phyloP scores from a whole-genome alignment of 2,888 invertebrate species.

The Melinaea marsaeus region DNA sequence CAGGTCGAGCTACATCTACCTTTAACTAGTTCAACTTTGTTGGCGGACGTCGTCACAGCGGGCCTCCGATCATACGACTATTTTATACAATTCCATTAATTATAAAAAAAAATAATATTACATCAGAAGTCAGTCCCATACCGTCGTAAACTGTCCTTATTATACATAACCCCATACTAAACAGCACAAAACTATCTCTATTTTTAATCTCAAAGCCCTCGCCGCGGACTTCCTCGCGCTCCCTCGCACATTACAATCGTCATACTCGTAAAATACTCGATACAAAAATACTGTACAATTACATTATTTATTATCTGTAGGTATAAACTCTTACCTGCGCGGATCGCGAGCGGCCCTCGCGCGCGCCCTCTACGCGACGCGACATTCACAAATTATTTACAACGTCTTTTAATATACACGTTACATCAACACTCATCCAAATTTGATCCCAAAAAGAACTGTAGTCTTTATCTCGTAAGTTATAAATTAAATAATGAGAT shows the following conservation, averaged over 20 bases:
- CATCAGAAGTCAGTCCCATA: slow-evolving; percentile 72
- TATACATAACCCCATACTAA: slow-evolving; percentile 70
- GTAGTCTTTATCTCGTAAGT: slow-evolving; percentile 77
- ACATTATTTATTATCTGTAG: slow-evolving; percentile 70
- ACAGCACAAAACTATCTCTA: slow-evolving; percentile 68
- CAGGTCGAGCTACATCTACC: slow-evolving; percentile 68
- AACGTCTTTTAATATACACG: slow-evolving; percentile 71
- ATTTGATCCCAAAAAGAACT: slow-evolving; percentile 74
- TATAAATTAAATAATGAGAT: slow-evolving; percentile 78
- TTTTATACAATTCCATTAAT: slow-evolving; percentile 72
- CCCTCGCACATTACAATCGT: slow-evolving; percentile 40
- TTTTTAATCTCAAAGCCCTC: slow-evolving; percentile 66
- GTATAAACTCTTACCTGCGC: slow-evolving; percentile 67
- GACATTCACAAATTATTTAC: slow-evolving; percentile 71
- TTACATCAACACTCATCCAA: slow-evolving; percentile 75
- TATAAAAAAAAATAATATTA: slow-evolving; percentile 68
- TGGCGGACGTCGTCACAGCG: slow-evolving; percentile 66
- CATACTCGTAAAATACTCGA: slow-evolving; percentile 70
- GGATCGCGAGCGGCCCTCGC: slow-evolving; percentile 60
- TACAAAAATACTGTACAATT: slow-evolving; percentile 78
- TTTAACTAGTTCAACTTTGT: slow-evolving; percentile 72
- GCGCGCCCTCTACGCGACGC: slow-evolving; percentile 63
- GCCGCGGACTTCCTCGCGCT: slow-evolving; percentile 26
- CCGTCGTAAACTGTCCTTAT: slow-evolving; percentile 66
- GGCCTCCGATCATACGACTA: slow-evolving; percentile 66